These are phyloP conservation scores for Aphidoletes aphidimyza DNA, from an alignment of 2,888 invertebrate genomes.

Conservation along the genomic window DNA sequence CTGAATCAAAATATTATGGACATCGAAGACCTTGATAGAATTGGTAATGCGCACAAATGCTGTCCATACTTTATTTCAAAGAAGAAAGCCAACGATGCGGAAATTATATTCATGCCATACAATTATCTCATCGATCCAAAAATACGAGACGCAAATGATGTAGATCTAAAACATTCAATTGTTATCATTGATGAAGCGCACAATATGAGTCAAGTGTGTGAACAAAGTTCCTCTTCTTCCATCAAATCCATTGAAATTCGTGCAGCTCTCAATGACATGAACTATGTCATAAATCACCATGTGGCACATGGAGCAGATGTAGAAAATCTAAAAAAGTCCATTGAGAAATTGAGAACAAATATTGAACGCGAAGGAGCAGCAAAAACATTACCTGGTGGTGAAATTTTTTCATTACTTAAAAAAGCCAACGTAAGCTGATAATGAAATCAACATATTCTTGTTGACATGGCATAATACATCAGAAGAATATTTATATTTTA, in stretches of 20 bases:
- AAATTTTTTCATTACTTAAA: too few species aligned
- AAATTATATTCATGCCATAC: constrained; percentile 73
- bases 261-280: constrained; percentile 89
- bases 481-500: too few species aligned
- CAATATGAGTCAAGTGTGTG: constrained; percentile 95
- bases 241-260: constrained; percentile 89
- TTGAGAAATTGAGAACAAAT: too few species aligned
- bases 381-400: too few species aligned
- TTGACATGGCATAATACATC: too few species aligned
- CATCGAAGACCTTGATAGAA: neutral
- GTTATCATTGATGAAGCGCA: constrained; percentile 98
- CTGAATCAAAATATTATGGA: neutral
- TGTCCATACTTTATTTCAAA: neutral
- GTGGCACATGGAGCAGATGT: neutral
- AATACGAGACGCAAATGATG: constrained; percentile 82
- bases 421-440: too few species aligned
- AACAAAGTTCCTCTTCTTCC: constrained; percentile 85
- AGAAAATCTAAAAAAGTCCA: neutral
- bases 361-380: too few species aligned
- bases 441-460: too few species aligned
- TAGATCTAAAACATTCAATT: constrained; percentile 78
- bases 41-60: neutral
- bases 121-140: constrained; percentile 95
- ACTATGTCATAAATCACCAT: constrained; percentile 68
- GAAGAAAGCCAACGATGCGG: neutral